Evolutionary conservation across 2,113 vertebrate genomes (phyloP).

Genomic region (Zosterops japonicus): DNA sequence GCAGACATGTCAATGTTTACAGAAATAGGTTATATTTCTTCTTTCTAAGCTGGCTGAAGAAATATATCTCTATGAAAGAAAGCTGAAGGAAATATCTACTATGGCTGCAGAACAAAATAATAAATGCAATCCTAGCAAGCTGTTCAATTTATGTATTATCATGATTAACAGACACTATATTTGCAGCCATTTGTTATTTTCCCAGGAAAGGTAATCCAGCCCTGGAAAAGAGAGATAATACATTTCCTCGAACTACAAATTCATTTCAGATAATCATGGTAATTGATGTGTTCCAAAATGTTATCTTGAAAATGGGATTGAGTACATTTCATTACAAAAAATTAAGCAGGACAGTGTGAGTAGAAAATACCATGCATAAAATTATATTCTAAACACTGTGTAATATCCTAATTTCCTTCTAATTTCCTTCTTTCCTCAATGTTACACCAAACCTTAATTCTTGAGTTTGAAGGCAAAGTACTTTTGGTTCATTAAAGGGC

Average conservation of each 20-base stretch:
- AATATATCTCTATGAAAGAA: background rate
- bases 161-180: conserved; percentile 38
- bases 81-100: background rate
- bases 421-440: background rate
- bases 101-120: background rate
- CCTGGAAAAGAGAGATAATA: conserved; percentile 60
- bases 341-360: background rate
- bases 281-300: conserved; percentile 21
- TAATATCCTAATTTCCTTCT: background rate
- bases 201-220: conserved; percentile 32
- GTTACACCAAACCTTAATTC: background rate
- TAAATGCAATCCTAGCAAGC: background rate
- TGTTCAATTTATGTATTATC: conserved; percentile 40
- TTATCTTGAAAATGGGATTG: conserved; percentile 20
- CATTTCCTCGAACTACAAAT: conserved; percentile 13
- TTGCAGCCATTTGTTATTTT: conserved; percentile 36
- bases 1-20: background rate
- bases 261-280: conserved; percentile 32
- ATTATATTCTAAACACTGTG: background rate
- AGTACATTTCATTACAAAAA: conserved; percentile 5
- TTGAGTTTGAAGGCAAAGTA: background rate
- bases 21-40: background rate
- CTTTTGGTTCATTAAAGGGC: background rate
- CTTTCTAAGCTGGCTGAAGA: background rate
- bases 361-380: background rate